phyloP scores from a whole-genome alignment of 2,797 vertebrate genomes.

The Acipenser transmontanus region DNA sequence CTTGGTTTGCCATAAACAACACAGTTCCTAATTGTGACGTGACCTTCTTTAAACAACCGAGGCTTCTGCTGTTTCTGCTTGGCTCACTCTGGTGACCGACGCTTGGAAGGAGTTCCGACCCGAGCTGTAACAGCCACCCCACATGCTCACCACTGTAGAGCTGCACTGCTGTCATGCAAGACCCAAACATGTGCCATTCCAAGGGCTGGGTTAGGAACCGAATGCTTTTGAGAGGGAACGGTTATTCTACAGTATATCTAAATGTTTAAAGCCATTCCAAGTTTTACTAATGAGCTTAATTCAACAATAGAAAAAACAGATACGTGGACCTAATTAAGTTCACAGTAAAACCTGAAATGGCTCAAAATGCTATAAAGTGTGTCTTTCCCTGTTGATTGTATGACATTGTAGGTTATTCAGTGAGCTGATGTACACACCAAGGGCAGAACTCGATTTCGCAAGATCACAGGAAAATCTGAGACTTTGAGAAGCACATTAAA shows the following conservation, averaged over 20 bases:
- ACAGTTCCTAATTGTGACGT: slow-evolving; percentile 25
- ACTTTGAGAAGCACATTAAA: no score
- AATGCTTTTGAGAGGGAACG: not conserved
- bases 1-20: slow-evolving; percentile 8
- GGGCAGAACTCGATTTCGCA: no score
- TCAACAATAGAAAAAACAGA: not conserved
- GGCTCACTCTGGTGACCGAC: slow-evolving; percentile 41
- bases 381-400: no score
- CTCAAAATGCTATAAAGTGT: no score
- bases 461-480: no score
- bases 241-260: no score
- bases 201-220: slow-evolving; percentile 40
- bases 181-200: slow-evolving; percentile 64
- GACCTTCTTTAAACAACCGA: no score
- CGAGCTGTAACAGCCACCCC: slow-evolving; percentile 27
- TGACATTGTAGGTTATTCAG: no score
- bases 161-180: slow-evolving; percentile 66
- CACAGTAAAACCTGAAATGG: no score
- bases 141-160: slow-evolving; percentile 66
- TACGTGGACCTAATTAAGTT: not conserved
- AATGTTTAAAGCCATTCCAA: not conserved
- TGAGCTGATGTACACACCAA: no score
- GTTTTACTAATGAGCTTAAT: not conserved
- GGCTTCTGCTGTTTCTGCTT: no score
- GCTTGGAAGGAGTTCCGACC: slow-evolving; percentile 59